These are phyloP conservation scores for Hymenochirus boettgeri DNA, from an alignment of 2,113 vertebrate genomes.

Conservation along the genomic window DNA sequence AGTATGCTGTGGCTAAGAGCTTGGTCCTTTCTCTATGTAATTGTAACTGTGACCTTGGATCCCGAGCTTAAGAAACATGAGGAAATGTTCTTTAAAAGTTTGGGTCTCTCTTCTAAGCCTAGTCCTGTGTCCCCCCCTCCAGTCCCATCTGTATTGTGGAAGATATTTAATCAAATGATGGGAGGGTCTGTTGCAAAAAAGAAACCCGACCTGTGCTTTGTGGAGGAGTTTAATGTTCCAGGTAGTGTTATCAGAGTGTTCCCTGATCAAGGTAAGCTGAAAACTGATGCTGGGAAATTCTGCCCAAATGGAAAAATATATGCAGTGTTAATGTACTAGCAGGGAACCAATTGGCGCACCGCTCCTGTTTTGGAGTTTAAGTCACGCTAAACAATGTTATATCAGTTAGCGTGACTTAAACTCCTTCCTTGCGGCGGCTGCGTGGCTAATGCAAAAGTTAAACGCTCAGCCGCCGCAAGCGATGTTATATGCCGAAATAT, in stretches of 20 bases:
- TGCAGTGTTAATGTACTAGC: too few species aligned
- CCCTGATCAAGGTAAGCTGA: conserved; percentile 72
- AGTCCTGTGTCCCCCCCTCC: conserved; percentile 43
- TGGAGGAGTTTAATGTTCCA: conserved; percentile 78
- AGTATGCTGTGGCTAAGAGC: conserved; percentile 13
- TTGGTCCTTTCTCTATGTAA: not conserved
- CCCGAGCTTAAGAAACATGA: conserved; percentile 44
- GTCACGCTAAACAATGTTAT: too few species aligned
- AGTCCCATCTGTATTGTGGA: conserved; percentile 77
- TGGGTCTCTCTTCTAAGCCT: conserved; percentile 65
- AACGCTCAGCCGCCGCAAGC: too few species aligned
- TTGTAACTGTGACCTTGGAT: not conserved
- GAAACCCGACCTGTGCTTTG: conserved; percentile 60
- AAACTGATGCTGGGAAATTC: not conserved
- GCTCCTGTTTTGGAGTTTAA: too few species aligned
- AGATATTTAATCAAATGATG: conserved; percentile 64
- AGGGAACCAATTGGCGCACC: too few species aligned
- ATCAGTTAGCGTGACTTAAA: too few species aligned
- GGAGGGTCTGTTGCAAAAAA: not conserved
- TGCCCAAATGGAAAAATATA: too few species aligned
- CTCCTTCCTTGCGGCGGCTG: too few species aligned
- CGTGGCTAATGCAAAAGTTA: too few species aligned
- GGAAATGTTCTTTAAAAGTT: conserved; percentile 52
- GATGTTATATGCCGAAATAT: too few species aligned
- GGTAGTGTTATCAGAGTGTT: conserved; percentile 83